phyloP scores from a whole-genome alignment of 2,888 invertebrate species.

The Torymus aiolomorphi region DNA sequence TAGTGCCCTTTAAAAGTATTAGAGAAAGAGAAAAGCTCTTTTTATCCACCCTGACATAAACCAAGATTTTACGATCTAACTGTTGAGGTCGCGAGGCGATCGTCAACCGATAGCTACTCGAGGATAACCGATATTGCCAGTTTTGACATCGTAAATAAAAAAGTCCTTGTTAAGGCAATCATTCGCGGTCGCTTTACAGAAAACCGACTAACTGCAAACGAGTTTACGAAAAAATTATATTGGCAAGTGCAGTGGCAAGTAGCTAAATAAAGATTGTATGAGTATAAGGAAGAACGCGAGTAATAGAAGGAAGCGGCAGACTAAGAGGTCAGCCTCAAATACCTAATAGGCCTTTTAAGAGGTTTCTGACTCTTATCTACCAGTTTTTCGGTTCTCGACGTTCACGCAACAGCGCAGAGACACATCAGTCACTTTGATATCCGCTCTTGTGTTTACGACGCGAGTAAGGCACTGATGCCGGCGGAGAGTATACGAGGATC shows the following conservation, averaged over 20 bases:
- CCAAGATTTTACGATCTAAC: slow-evolving; percentile 14
- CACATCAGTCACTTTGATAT: slow-evolving; percentile 46
- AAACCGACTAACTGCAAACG: background rate
- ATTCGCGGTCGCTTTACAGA: background rate
- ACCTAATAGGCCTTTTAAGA: slow-evolving; percentile 57
- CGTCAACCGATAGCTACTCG: too few species aligned
- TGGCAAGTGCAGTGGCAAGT: too few species aligned
- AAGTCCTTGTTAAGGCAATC: slow-evolving; percentile 19
- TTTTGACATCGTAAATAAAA: background rate
- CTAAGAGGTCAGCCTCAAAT: slow-evolving; percentile 29
- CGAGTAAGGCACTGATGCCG: too few species aligned
- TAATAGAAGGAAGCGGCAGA: background rate
- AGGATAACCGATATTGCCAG: background rate
- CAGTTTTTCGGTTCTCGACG: slow-evolving; percentile 10
- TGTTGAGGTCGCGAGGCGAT: background rate
- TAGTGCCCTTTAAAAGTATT: slow-evolving; percentile 16
- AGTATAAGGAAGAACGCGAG: too few species aligned
- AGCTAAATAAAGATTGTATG: too few species aligned
- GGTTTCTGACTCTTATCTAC: slow-evolving; percentile 47
- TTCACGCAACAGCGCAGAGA: background rate
- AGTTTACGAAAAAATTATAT: background rate
- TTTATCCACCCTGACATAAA: slow-evolving; percentile 10
- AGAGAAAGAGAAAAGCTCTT: slow-evolving; percentile 12
- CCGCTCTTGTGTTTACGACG: background rate
- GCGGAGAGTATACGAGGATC: too few species aligned